Base-by-base conservation (phyloP, 2,113 vertebrate genomes). In the Aviceda subcristata region DNA sequence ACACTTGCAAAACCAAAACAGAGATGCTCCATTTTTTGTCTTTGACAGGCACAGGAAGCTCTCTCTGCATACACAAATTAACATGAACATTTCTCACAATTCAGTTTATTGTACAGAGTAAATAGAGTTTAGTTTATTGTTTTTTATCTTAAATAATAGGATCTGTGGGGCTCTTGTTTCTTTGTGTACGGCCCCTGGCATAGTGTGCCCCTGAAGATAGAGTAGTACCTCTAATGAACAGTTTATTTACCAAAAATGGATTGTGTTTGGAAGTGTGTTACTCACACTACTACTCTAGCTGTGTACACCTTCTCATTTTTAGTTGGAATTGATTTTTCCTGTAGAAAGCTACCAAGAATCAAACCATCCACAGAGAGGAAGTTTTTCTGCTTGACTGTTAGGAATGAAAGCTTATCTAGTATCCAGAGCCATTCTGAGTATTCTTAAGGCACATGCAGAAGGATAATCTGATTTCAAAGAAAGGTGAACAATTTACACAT, bases 371-470 rank as follows among this genome's bases (percentile, higher is more conserved):
- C 21, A 36, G 34, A 53, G 45, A 51, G 39, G 15, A 64, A n/a
- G 9, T 2, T 69, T 88, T 79, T 10, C 46, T 46, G 15, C 17
- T 73, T 55, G 59, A 15, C 38, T 12, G 3, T 27, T 66, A 41
- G 71, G 36, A 76, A 48, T 1, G 1, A 80, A 73, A 62, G 46
- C 50, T 27, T 6, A 1, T 1, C 2, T 10, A 10, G 36, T 7
- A 22, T 2, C 67, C 86, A 55, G 48, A 69, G 39, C 56, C 29
- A 2, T n/a, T n/a, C 50, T 26, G 34, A 38, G 12, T 20, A 24
- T 21, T 66, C 36, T 29, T 34, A 14, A 41, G 38, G 26, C 34
- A 6, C 1, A 0, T 30, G 59, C 26, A 56, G 50, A 50, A 20
- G 4, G 4, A 34, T 16, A 19, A 10, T 7, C 36, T 30, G 50